Percentiles rank a stretch among this genome's conserved stretches.
Evolutionary conservation across 2,888 invertebrate genomes (phyloP).

Genomic region (Erebia palarica): DNA sequence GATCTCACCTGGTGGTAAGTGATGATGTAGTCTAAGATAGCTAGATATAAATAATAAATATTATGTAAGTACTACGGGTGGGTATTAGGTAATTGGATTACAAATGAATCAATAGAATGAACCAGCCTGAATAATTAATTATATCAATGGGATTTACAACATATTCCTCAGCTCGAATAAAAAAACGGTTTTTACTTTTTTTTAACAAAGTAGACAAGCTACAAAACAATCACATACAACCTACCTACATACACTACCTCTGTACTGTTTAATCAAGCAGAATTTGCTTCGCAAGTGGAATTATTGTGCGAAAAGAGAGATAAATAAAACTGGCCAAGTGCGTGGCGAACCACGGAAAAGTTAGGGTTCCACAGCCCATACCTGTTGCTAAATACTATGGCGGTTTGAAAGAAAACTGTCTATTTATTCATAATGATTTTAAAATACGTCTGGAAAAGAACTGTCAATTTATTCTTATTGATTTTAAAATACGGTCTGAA

Average conservation of each 20-base stretch:
- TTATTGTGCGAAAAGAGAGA: constrained; percentile 37
- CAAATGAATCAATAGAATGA: too few species aligned
- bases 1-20: too few species aligned
- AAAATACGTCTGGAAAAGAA: too few species aligned
- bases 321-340: constrained; percentile 29
- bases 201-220: constrained; percentile 14
- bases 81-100: too few species aligned
- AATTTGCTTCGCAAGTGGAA: constrained; percentile 39
- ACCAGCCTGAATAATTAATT: background rate
- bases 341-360: background rate
- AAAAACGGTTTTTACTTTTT: background rate
- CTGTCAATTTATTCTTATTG: too few species aligned
- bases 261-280: constrained; percentile 41
- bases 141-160: constrained; percentile 1
- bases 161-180: background rate
- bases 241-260: constrained; percentile 11
- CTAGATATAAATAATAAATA: too few species aligned
- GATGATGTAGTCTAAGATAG: too few species aligned
- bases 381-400: too few species aligned
- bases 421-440: too few species aligned
- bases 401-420: too few species aligned
- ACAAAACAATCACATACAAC: constrained; percentile 29
- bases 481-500: too few species aligned
- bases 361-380: background rate
- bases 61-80: too few species aligned